These are phyloP conservation scores for Dipodomys ordii DNA, from an alignment of 2,113 vertebrate genomes.

Conservation along the genomic window DNA sequence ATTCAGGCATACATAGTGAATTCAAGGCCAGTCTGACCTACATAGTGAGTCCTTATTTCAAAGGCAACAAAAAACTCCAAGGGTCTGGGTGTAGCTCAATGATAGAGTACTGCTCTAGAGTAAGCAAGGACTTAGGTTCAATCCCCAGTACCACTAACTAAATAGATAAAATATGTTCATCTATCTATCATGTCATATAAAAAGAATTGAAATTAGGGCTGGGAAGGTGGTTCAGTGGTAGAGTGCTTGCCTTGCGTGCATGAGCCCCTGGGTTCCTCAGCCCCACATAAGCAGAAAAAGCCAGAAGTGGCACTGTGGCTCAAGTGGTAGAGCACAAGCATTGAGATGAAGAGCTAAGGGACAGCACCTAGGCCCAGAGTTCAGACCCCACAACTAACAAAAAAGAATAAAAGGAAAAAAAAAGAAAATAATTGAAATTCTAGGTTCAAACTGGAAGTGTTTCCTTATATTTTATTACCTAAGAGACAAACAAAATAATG, in stretches of 20 bases:
- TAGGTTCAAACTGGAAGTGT: neutral
- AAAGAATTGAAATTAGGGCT: neutral
- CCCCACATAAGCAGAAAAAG: too few species aligned
- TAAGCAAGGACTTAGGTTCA: neutral
- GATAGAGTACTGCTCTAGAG: neutral
- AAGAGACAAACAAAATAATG: neutral
- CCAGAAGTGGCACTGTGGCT: too few species aligned
- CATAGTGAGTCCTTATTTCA: neutral
- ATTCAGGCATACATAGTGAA: neutral
- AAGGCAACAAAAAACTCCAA: neutral
- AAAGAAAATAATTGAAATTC: conserved; percentile 14
- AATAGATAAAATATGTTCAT: neutral
- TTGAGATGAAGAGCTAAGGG: too few species aligned
- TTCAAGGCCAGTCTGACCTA: neutral
- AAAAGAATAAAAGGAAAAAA: too few species aligned
- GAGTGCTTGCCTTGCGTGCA: too few species aligned
- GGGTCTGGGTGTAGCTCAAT: neutral
- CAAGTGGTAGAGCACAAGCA: too few species aligned
- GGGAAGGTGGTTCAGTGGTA: too few species aligned
- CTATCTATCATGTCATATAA: neutral
- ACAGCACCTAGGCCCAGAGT: too few species aligned
- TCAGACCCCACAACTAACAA: too few species aligned
- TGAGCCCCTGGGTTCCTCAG: too few species aligned
- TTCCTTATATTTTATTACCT: neutral
- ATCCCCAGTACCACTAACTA: neutral